A percentile compares a stretch with the other conserved stretches of the same genome.
Conservation (phyloP, 2,888 invertebrate species). For the Iselma pallidipennis region DNA sequence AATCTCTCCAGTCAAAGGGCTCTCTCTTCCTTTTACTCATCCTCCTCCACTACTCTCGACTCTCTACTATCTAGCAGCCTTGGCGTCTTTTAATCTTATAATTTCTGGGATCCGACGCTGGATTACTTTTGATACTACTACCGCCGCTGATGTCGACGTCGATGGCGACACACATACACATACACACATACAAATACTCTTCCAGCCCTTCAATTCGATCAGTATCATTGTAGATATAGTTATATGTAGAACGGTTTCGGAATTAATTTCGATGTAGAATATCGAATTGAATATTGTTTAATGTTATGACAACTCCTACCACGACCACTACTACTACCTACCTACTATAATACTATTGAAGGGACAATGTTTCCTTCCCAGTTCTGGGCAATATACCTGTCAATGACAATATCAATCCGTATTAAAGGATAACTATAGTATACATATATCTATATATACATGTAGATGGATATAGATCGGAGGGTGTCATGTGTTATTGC, state of each 20-base stretch:
- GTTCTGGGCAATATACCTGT: slow-evolving; percentile 34
- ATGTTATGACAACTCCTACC: no score
- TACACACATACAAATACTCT: no score
- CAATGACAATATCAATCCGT: slow-evolving; percentile 54
- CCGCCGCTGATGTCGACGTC: no score
- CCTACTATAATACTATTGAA: no score
- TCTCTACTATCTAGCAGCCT: no score
- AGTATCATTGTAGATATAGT: no score
- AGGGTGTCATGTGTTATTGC: slow-evolving; percentile 46
- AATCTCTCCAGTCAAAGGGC: slow-evolving; percentile 50
- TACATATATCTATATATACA: background rate
- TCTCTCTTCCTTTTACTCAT: slow-evolving; percentile 23
- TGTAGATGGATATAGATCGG: slow-evolving; percentile 14
- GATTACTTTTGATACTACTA: background rate
- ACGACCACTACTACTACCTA: no score
- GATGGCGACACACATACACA: no score
- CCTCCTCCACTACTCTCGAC: slow-evolving; percentile 4
- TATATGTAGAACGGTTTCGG: no score
- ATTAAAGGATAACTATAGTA: slow-evolving; percentile 34
- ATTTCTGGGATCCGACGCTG: slow-evolving; percentile 29
- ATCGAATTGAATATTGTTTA: background rate
- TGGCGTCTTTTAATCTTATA: slow-evolving; percentile 46
- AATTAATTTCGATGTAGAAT: background rate
- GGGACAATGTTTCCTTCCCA: slow-evolving; percentile 10
- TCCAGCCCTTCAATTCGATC: background rate